phyloP scores from a whole-genome alignment of 2,113 vertebrate genomes.

The Lamprologus tigripictilis region DNA sequence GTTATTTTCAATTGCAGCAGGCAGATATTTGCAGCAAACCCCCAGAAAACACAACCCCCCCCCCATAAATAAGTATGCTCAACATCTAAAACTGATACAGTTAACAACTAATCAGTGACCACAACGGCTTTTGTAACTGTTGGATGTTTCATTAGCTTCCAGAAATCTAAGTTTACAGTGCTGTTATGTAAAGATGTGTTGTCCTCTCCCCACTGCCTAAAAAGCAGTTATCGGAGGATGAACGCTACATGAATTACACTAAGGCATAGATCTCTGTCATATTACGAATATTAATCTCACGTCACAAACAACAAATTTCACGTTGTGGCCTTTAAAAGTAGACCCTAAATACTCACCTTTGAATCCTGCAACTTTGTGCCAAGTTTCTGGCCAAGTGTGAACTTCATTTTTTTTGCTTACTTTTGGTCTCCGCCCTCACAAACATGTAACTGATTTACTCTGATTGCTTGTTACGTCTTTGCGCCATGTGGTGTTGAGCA shows the following conservation, averaged over 20 bases:
- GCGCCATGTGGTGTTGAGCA: background rate
- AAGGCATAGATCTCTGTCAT: background rate
- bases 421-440: background rate
- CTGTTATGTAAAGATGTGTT: background rate
- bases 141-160: background rate
- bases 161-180: background rate
- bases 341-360: too few relatives aligned
- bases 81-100: background rate
- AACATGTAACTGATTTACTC: background rate
- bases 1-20: background rate
- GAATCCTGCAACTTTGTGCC: background rate
- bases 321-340: background rate
- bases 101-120: background rate
- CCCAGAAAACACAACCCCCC: fast-evolving
- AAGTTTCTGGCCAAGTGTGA: background rate
- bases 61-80: background rate
- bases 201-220: background rate
- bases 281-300: background rate
- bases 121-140: background rate
- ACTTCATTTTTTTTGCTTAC: background rate
- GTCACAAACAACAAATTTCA: background rate
- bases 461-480: background rate
- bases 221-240: background rate
- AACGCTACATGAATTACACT: background rate
- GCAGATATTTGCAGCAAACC: background rate